These are phyloP conservation scores for Tarsius wallacei DNA, from an alignment of 2,797 vertebrate genomes.

Conservation along the genomic window DNA sequence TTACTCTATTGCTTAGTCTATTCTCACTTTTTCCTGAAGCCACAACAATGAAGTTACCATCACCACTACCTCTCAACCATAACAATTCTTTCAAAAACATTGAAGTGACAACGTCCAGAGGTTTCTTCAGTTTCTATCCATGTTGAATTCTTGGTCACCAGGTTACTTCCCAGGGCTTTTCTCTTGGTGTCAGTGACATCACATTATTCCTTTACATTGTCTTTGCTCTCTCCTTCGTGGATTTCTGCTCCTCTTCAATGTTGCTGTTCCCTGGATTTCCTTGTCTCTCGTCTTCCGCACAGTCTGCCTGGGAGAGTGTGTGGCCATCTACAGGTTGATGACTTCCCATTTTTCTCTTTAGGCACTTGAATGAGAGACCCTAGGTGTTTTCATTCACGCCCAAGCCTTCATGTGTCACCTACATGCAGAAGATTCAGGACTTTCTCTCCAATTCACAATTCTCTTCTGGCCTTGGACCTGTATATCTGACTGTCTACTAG, in stretches of 20 bases:
- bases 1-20: neutral
- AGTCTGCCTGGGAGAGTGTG: neutral
- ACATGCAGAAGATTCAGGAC: neutral
- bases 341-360: neutral
- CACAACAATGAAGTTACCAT: neutral
- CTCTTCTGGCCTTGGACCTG: neutral
- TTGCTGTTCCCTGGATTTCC: neutral
- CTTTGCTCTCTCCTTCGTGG: neutral
- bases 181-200: neutral
- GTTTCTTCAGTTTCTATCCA: neutral
- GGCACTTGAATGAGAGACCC: neutral
- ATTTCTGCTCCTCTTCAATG: neutral
- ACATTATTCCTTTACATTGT: neutral
- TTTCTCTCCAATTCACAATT: neutral
- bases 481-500: neutral
- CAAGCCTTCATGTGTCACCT: neutral
- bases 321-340: neutral
- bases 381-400: neutral
- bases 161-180: neutral
- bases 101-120: neutral
- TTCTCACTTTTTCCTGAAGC: neutral
- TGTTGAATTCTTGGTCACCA: neutral
- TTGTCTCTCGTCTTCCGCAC: neutral
- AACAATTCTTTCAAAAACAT: neutral
- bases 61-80: neutral